Evolutionary conservation across 2,888 invertebrate species (phyloP).

Genomic region (Tetrapedia diversipes): DNA sequence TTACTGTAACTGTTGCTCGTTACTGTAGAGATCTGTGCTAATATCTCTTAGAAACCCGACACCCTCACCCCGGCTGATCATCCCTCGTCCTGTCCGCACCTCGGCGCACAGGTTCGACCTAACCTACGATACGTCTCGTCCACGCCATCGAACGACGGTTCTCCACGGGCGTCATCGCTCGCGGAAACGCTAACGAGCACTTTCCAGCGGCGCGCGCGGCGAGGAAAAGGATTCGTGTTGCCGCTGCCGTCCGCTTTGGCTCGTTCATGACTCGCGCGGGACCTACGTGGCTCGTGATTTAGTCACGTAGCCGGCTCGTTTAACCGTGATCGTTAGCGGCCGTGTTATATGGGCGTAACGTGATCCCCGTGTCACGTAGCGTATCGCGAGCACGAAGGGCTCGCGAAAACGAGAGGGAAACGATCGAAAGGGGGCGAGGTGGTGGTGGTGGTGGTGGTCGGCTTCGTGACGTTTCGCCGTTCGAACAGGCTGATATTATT

Average conservation of each 20-base stretch:
- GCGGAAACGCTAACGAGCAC: conserved; percentile 47
- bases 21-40: no score
- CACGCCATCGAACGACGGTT: no score
- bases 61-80: background rate
- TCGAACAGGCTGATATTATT: conserved; percentile 10
- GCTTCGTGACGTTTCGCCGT: conserved; percentile 21
- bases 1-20: no score
- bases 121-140: no score
- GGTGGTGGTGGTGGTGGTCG: background rate
- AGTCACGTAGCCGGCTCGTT: conserved; percentile 55
- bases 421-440: background rate
- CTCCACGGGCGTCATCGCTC: background rate
- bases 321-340: conserved; percentile 60
- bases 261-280: conserved; percentile 32
- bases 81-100: background rate
- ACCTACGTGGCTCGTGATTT: conserved; percentile 47
- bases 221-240: conserved; percentile 40
- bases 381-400: conserved; percentile 38
- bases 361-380: conserved; percentile 58
- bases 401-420: conserved; percentile 37
- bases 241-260: no score
- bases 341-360: conserved; percentile 55
- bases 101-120: background rate
- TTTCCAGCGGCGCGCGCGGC: conserved; percentile 37
- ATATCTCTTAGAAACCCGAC: background rate